Base-by-base conservation (phyloP, 2,113 vertebrate genomes). In the Plotosus lineatus region DNA sequence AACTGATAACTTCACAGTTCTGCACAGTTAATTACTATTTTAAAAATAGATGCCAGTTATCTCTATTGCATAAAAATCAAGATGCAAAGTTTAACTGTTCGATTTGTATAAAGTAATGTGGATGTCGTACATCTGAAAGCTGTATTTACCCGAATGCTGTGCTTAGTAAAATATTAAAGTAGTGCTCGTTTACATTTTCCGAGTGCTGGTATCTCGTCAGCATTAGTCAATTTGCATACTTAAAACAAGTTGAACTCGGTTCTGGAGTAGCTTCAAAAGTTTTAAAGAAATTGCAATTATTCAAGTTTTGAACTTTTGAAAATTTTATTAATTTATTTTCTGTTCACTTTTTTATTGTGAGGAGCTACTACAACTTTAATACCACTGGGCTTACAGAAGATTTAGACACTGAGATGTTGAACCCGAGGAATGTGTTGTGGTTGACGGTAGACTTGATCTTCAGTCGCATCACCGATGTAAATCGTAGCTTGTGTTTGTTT, bases 311-410 rank as follows among this genome's bases (percentile, higher is more conserved):
- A n/a, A n/a, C n/a, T n/a, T n/a, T n/a, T n/a, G n/a, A n/a, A n/a
- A n/a, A n/a, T n/a, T n/a, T n/a, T n/a, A n/a, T n/a, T n/a, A n/a
- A n/a, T n/a, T n/a, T n/a, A n/a, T n/a, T n/a, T n/a, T n/a, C 31
- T 33, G 58, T 65, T n/a, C 42, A 53, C 44, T 53, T 48, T 42
- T 77, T 63, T 36, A 58, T 44, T 46, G 46, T n/a, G 12, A 65
- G 44, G 28, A 19, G 23, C 28, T 31, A 42, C 1, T 38, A 31
- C 10, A 38, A 33, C 36, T 56, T 56, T 46, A 1, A 58, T 71
- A 15, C 33, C 8, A 42, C n/a, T 14, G 36, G n/a, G 51, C 69
- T 71, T 71, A 79, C n/a, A 71, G 19, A 23, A 71, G n/a, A 71
- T 46, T 42, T 71, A 33, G 33, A 11, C 51, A 28, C 38, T 28